A percentile compares a stretch with the other conserved stretches of the same genome.
Conservation (phyloP, 2,113 vertebrate genomes). For the Rhinopithecus roxellana region DNA sequence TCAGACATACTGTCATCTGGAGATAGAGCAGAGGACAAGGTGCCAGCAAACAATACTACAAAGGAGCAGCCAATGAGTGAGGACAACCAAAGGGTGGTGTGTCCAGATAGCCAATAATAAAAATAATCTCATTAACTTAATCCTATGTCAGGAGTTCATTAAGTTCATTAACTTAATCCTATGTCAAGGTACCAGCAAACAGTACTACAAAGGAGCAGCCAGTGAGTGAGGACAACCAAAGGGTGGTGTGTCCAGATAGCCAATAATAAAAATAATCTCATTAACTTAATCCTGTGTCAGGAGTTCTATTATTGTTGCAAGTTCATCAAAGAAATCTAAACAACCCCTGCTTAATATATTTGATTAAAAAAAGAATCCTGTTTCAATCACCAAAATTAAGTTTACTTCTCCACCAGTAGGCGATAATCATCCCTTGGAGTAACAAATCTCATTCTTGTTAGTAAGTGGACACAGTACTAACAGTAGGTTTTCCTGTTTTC, state of each 20-base stretch:
- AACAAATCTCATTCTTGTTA: not conserved
- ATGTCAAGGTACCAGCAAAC: not conserved
- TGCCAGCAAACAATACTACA: not conserved
- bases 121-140: not conserved
- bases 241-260: not conserved
- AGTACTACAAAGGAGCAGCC: not conserved
- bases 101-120: not conserved
- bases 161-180: not conserved
- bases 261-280: not conserved
- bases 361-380: not conserved
- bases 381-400: not conserved
- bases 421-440: not conserved
- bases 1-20: not conserved
- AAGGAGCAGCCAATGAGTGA: not conserved
- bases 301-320: not conserved
- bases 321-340: not conserved
- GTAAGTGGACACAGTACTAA: not conserved
- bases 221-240: not conserved
- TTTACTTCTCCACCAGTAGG: not conserved
- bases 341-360: not conserved
- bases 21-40: not conserved
- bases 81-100: rapidly evolving
- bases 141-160: not conserved
- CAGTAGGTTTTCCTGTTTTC: not conserved
- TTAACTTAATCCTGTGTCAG: not conserved